These are phyloP conservation scores for Eristalis intricaria DNA, from an alignment of 2,888 invertebrate genomes.

Conservation along the genomic window DNA sequence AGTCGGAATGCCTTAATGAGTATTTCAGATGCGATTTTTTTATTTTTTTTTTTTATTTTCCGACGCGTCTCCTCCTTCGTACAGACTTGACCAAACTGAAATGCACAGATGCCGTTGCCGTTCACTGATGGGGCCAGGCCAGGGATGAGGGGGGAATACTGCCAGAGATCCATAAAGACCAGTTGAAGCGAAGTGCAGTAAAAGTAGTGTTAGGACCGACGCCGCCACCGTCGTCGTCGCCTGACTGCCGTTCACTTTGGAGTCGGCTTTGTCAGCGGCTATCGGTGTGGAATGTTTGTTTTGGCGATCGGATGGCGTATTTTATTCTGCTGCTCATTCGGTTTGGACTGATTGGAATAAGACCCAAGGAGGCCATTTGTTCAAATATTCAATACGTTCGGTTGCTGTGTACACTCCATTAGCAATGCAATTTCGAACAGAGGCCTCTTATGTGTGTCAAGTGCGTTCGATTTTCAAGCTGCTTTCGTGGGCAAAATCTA, in stretches of 20 bases:
- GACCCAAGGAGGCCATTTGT: neutral
- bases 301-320: conserved; percentile 37
- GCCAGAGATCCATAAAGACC: neutral
- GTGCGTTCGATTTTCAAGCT: neutral
- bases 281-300: conserved; percentile 32
- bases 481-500: neutral
- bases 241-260: neutral
- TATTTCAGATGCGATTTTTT: neutral
- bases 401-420: conserved; percentile 1
- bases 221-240: neutral
- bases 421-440: neutral
- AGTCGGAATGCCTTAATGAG: neutral
- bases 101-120: neutral
- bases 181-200: neutral
- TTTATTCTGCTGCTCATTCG: conserved; percentile 45
- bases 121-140: neutral
- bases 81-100: neutral
- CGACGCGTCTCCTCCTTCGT: neutral
- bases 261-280: neutral
- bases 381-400: neutral
- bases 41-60: too few relatives aligned
- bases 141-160: neutral
- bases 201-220: neutral
- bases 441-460: neutral
- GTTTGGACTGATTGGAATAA: neutral